Evolutionary conservation across 2,797 vertebrate genomes (phyloP).

Genomic region (Myioborus melanocephalus): DNA sequence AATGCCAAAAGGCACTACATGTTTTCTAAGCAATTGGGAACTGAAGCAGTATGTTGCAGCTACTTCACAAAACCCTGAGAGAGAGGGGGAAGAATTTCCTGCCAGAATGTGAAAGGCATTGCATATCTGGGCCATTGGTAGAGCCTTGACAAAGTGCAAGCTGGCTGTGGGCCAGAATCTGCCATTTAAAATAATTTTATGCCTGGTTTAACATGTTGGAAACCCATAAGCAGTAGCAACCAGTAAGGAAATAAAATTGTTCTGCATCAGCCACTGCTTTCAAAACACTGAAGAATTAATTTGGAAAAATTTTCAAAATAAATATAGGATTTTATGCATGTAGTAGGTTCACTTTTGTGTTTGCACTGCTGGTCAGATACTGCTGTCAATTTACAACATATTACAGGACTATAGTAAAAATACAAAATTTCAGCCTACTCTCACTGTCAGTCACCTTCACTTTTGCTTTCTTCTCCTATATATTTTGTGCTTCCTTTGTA

Average conservation of each 20-base stretch:
- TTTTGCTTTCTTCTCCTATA: not conserved
- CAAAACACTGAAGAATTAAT: not conserved
- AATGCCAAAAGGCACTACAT: not conserved
- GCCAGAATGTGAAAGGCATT: not conserved
- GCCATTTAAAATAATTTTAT: constrained; percentile 22
- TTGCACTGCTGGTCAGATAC: not conserved
- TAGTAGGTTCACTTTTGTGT: not conserved
- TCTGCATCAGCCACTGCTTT: not conserved
- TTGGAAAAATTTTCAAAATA: not conserved
- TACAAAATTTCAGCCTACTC: not conserved
- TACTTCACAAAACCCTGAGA: not conserved
- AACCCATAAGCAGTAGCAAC: not conserved
- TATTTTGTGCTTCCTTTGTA: not conserved
- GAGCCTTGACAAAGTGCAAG: not conserved
- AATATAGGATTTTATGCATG: not conserved
- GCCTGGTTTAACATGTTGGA: not conserved
- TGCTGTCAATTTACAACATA: not conserved
- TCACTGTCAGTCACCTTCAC: not conserved
- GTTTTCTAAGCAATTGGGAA: not conserved
- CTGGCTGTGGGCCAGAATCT: constrained; percentile 4
- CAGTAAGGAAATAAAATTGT: not conserved
- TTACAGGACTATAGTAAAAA: not conserved
- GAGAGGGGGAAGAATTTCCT: not conserved
- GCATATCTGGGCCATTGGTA: not conserved
- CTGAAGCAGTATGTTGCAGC: not conserved